Percentiles rank a stretch among this genome's conserved stretches.
These are phyloP conservation scores for Rhynchonema sp. DNA, from an alignment of 2,888 invertebrate species.

Conservation along the genomic window DNA sequence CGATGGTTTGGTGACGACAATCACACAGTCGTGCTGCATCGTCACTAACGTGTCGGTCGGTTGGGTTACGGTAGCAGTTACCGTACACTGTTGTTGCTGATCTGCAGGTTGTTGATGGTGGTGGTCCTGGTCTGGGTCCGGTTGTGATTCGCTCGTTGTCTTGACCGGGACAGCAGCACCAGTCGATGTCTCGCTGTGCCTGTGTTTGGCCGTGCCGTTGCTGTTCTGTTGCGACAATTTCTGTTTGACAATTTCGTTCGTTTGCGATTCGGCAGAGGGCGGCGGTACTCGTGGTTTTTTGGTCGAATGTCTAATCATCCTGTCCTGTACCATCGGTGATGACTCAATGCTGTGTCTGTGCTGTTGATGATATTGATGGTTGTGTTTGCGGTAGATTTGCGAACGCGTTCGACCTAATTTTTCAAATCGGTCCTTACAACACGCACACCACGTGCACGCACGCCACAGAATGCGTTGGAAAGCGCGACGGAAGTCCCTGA, in stretches of 20 bases:
- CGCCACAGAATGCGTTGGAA: conserved; percentile 57
- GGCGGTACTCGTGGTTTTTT: too few relatives aligned
- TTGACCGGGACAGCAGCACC: too few relatives aligned
- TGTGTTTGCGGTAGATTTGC: not conserved
- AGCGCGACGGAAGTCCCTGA: conserved; percentile 87
- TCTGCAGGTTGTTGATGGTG: not conserved
- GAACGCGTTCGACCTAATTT: too few relatives aligned
- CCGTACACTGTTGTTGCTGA: not conserved
- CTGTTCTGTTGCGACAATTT: too few relatives aligned
- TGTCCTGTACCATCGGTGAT: too few relatives aligned
- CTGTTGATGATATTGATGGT: not conserved
- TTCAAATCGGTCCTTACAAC: not conserved
- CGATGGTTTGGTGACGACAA: too few relatives aligned
- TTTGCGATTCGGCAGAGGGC: too few relatives aligned
- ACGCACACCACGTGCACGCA: conserved; percentile 13
- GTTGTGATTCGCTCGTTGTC: too few relatives aligned
- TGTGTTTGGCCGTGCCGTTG: not conserved
- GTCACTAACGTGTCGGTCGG: not conserved
- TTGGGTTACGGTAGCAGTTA: not conserved
- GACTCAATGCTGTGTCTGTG: not conserved
- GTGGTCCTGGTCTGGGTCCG: not conserved
- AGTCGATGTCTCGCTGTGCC: not conserved
- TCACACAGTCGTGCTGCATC: too few relatives aligned
- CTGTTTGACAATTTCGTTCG: too few relatives aligned
- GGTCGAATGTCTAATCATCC: too few relatives aligned